Evolutionary conservation across 2,888 invertebrate species (phyloP).

Genomic region (Drosophila prostipennis): DNA sequence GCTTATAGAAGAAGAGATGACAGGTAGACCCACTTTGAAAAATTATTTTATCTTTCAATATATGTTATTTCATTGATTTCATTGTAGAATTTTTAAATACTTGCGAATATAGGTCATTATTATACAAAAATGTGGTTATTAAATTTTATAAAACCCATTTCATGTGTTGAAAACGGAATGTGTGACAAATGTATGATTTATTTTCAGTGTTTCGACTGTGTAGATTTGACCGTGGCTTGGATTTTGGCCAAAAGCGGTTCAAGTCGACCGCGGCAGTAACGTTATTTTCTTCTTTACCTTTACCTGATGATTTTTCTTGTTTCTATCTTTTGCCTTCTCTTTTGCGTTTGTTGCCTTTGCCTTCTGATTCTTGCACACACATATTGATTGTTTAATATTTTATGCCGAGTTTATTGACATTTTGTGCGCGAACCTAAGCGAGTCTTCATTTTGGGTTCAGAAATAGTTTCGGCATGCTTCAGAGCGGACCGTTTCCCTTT

Average conservation of each 20-base stretch:
- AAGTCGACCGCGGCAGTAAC: constrained; percentile 55
- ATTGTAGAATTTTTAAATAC: not conserved
- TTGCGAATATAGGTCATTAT: not conserved
- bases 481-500: constrained; percentile 15
- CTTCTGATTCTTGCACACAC: constrained; percentile 21
- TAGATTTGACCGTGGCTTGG: constrained; percentile 8
- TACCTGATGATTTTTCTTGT: constrained; percentile 53
- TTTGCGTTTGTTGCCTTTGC: constrained; percentile 41
- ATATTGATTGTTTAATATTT: constrained; percentile 68
- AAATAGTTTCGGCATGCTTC: constrained; percentile 63
- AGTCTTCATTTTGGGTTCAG: constrained; percentile 25
- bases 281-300: constrained; percentile 55
- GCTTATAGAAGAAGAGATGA: constrained; percentile 10
- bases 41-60: not conserved
- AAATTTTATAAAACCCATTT: not conserved
- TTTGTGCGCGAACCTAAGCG: constrained; percentile 53
- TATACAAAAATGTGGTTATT: not conserved
- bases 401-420: constrained; percentile 74
- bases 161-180: not conserved
- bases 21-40: constrained; percentile 22
- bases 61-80: not conserved
- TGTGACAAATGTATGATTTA: not conserved
- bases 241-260: constrained; percentile 51
- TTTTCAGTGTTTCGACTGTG: constrained; percentile 5
- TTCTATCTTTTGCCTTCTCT: constrained; percentile 39